Evolutionary conservation across 2,113 vertebrate species (phyloP).

Genomic region (Peucedramus taeniatus): DNA sequence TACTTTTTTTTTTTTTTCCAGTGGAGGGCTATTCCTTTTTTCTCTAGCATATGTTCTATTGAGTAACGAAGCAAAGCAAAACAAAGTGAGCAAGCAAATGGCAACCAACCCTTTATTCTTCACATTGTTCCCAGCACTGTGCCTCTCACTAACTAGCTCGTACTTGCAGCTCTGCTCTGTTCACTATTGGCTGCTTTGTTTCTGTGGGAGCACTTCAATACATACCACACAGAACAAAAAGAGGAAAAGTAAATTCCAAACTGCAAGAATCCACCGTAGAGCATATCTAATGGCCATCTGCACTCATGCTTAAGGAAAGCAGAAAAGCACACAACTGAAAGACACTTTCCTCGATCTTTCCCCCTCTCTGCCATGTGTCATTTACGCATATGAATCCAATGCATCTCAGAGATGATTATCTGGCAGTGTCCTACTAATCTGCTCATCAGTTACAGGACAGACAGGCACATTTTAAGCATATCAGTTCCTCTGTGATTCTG

Average conservation of each 20-base stretch:
- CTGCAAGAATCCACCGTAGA: background rate
- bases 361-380: slow-evolving; percentile 32
- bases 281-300: slow-evolving; percentile 28
- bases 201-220: background rate
- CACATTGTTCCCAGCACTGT: background rate
- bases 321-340: background rate
- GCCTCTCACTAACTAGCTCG: background rate
- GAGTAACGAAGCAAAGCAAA: background rate
- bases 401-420: slow-evolving; percentile 51
- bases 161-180: background rate
- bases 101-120: background rate
- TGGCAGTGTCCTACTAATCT: slow-evolving; percentile 43
- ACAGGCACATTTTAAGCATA: slow-evolving; percentile 49
- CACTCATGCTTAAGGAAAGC: background rate
- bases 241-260: background rate
- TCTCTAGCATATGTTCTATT: background rate
- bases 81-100: background rate
- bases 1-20: background rate
- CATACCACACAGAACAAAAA: background rate
- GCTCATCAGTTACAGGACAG: slow-evolving; percentile 52
- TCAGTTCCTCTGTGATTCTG: slow-evolving; percentile 6
- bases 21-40: background rate
- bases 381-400: slow-evolving; percentile 40
- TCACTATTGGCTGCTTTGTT: slow-evolving; percentile 15
- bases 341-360: background rate